Base-by-base conservation (phyloP, 2,113 vertebrate genomes). In the Heterocephalus glaber region DNA sequence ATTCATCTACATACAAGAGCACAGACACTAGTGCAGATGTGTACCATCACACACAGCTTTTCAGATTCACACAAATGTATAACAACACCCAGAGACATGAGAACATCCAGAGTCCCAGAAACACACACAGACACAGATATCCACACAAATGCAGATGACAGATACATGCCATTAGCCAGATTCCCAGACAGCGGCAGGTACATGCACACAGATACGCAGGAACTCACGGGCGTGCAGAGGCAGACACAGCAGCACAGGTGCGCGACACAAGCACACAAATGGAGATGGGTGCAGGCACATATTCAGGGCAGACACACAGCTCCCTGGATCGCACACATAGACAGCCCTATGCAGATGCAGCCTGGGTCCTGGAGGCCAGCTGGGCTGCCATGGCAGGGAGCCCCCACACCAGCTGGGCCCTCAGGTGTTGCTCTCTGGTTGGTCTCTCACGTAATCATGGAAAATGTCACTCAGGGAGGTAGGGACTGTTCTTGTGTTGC, bases 321-420 rank as follows among this genome's bases (percentile, higher is more conserved):
- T 13, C 63, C 58, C 26, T 12, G 38, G 35, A 24, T 2, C 12
- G 54, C 17, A 35, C 30, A 16, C 13, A 89, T 10, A 16, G 26
- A 28, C 1, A 7, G 90, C 7, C n/a, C 38, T 9, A 2, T 3
- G 16, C 10, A 35, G 33, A n/a, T 4, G 19, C 0, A 16, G 20
- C 7, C 58, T 26, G 38, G 60, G 19, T 47, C 26, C 38, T 38
- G 19, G 9, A 82, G 82, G 56, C 8, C 68, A n/a, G 68, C 80
- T 30, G 94, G 68, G 74, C n/a, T 58, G 52, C 26, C 56, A 81
- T 22, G 7, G 41, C 60, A 82, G 33, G n/a, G 49, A 72, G 22
- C 3, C 28, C 9, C 28, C 12, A 3, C 2, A 3, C 30, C 2
- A 49, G 52, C 22, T 47, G 24, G 26, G 30, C 26, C 61, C 63